Conservation (phyloP, 1,140 invertebrate genomes). For the Reticulitermes speratus region DNA sequence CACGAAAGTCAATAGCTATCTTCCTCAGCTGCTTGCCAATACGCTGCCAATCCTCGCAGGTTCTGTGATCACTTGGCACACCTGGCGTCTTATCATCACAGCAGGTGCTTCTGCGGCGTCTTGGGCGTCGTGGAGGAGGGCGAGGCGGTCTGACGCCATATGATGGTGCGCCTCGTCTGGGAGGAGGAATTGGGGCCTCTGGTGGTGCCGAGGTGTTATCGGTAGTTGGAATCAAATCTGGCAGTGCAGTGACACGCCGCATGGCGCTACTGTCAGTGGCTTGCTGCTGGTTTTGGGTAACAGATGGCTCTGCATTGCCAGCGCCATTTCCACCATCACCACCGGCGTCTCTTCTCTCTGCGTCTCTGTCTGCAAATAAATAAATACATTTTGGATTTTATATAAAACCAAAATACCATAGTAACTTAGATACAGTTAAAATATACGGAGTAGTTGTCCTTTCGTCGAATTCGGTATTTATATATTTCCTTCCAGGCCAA, state of each 20-base stretch:
- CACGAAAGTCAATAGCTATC: background rate
- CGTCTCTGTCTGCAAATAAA: background rate
- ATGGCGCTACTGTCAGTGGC: background rate
- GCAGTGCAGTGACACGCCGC: background rate
- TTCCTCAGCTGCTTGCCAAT: background rate
- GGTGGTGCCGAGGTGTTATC: background rate
- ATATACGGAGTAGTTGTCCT: too few species aligned
- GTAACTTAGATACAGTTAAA: too few species aligned
- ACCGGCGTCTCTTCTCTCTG: background rate
- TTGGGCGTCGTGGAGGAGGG: background rate
- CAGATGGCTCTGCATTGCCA: background rate
- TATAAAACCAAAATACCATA: too few species aligned
- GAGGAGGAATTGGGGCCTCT: background rate
- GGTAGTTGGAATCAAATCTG: background rate
- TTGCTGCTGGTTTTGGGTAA: background rate
- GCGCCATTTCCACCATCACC: too few species aligned
- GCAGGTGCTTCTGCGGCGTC: background rate
- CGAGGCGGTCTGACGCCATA: background rate
- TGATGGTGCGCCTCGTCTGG: background rate
- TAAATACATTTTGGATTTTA: too few species aligned
- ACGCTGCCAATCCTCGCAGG: background rate
- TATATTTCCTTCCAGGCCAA: too few species aligned
- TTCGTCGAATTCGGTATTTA: too few species aligned
- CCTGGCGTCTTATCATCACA: background rate
- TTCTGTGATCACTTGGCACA: background rate